These are phyloP conservation scores for Stenchaetothrips biformis DNA, from an alignment of 2,888 invertebrate genomes.

Conservation along the genomic window DNA sequence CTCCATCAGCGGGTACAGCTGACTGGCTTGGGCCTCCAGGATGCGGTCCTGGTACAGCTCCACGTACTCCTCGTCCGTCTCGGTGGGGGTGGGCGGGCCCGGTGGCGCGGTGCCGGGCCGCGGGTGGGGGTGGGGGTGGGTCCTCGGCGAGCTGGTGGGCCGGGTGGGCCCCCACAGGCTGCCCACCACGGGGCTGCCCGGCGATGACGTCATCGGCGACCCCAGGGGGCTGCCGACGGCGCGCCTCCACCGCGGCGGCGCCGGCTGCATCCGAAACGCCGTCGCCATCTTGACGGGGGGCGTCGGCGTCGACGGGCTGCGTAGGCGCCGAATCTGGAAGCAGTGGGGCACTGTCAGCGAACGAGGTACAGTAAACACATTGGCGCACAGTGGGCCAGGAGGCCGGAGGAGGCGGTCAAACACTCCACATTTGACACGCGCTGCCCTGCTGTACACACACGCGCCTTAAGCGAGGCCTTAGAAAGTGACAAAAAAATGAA, in stretches of 20 bases:
- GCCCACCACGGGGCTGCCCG: neutral
- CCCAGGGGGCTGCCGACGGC: neutral
- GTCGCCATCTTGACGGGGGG: no score
- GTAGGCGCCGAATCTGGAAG: neutral
- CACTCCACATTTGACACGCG: no score
- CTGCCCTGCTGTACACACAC: no score
- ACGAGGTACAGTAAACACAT: neutral
- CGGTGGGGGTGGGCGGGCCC: conserved; percentile 34
- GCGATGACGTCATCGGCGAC: neutral
- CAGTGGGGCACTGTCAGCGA: neutral
- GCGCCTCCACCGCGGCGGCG: neutral
- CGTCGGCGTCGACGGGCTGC: neutral
- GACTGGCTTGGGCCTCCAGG: conserved; percentile 69
- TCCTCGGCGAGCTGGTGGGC: neutral
- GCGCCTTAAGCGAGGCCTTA: no score
- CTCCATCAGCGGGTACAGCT: conserved; percentile 76
- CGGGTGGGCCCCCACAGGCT: neutral
- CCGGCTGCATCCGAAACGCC: neutral
- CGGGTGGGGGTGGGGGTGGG: neutral
- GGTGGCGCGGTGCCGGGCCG: conserved; percentile 29
- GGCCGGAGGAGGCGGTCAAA: no score
- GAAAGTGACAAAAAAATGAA: no score
- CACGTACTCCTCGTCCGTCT: conserved; percentile 54
- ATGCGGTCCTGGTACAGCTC: conserved; percentile 68
- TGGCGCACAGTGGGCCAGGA: no score